These are phyloP conservation scores for Kryphioiulus occultus DNA, from an alignment of 2,888 invertebrate species.

Conservation along the genomic window DNA sequence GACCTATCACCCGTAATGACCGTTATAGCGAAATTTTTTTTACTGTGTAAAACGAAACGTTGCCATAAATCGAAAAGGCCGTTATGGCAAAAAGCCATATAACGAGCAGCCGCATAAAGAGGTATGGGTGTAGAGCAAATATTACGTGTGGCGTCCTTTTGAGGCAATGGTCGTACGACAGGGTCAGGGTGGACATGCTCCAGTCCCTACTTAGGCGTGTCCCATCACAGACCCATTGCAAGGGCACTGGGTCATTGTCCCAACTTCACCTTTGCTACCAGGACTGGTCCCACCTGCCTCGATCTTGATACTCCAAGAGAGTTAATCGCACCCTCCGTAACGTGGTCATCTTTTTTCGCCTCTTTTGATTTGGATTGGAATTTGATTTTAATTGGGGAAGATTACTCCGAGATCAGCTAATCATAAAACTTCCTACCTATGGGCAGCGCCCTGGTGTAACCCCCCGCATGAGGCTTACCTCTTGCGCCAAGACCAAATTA, in stretches of 20 bases:
- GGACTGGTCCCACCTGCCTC: conserved; percentile 11
- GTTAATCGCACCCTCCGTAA: not conserved
- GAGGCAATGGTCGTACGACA: too few species aligned
- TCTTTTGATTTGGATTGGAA: not conserved
- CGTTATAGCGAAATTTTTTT: too few species aligned
- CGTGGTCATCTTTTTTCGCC: not conserved
- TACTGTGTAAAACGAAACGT: too few species aligned
- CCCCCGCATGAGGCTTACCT: not conserved
- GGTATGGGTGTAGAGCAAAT: too few species aligned
- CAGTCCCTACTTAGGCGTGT: not conserved
- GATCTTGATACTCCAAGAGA: not conserved
- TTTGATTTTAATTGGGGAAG: conserved; percentile 18
- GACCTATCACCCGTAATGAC: too few species aligned
- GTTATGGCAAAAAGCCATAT: too few species aligned
- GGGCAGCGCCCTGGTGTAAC: too few species aligned
- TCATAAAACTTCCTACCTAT: conserved; percentile 18
- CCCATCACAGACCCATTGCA: not conserved
- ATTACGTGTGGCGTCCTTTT: not conserved
- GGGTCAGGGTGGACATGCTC: not conserved
- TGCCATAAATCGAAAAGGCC: too few species aligned
- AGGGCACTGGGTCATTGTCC: conserved; percentile 13
- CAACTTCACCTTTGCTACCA: not conserved
- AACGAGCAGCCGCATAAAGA: too few species aligned
- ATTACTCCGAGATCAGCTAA: not conserved
- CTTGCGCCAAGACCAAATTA: not conserved